These are phyloP conservation scores for Agelaius phoeniceus DNA, from an alignment of 2,113 vertebrate genomes.

Conservation along the genomic window DNA sequence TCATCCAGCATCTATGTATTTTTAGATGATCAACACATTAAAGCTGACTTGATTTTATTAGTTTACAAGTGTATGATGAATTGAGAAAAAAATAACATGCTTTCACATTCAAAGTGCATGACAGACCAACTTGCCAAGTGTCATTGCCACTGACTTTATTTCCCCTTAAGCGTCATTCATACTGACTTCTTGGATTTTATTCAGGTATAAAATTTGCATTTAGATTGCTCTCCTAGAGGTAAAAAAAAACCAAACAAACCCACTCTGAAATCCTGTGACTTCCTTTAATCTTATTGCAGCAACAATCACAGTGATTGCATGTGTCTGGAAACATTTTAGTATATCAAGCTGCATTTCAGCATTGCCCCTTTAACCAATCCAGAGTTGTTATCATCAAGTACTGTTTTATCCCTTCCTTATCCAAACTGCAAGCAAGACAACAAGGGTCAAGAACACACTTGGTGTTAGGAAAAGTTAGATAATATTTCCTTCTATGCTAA, in stretches of 20 bases:
- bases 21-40: not conserved
- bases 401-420: not conserved
- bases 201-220: conserved; percentile 67
- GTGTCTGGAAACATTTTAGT: conserved; percentile 14
- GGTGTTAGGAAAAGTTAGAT: not conserved
- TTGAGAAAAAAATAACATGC: not conserved
- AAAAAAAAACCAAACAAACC: not conserved
- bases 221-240: conserved; percentile 37
- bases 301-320: not conserved
- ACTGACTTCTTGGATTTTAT: conserved; percentile 27
- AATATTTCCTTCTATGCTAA: not conserved
- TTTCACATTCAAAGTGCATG: not conserved
- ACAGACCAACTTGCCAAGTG: not conserved
- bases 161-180: not conserved
- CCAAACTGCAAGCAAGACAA: not conserved
- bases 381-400: not conserved
- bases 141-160: not conserved
- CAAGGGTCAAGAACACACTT: not conserved
- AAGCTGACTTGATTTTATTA: not conserved
- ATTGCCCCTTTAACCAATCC: not conserved
- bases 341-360: not conserved
- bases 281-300: conserved; percentile 5
- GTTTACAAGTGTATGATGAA: not conserved
- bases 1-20: not conserved
- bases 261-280: not conserved